A percentile compares a stretch with the other conserved stretches of the same genome.
phyloP scores from a whole-genome alignment of 2,113 vertebrate species.

The Eubucco bourcierii region DNA sequence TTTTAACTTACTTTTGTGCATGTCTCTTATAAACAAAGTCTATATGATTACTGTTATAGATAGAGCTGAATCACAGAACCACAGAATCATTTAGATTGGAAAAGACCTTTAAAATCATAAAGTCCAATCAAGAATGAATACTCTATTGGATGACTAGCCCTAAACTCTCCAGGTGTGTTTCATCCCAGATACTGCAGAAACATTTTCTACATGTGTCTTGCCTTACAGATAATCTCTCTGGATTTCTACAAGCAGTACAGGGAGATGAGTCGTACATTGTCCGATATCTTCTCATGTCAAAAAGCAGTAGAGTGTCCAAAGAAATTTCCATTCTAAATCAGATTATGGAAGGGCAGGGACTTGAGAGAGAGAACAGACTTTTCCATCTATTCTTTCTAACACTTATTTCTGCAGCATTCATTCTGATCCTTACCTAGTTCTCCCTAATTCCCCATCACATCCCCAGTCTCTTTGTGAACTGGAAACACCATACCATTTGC shows the following conservation, averaged over 20 bases:
- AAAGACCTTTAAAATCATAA: rapidly evolving
- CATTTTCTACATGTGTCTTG: background rate
- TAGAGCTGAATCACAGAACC: background rate
- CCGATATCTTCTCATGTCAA: background rate
- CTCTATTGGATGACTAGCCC: background rate
- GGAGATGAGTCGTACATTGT: background rate
- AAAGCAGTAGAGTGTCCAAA: background rate
- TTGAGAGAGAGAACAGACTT: background rate
- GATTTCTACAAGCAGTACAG: background rate
- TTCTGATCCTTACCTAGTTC: background rate
- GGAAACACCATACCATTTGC: background rate
- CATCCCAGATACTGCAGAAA: background rate
- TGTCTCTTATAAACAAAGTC: background rate
- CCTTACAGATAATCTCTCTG: background rate
- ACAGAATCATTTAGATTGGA: background rate
- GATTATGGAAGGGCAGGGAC: background rate
- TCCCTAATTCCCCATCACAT: background rate
- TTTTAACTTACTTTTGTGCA: background rate
- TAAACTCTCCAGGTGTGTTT: background rate
- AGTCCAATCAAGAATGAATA: background rate
- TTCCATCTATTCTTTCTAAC: background rate
- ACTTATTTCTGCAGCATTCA: background rate
- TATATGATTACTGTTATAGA: background rate
- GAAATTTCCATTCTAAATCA: background rate
- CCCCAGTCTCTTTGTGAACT: background rate